A percentile compares a stretch with the other conserved stretches of the same genome.
Evolutionary conservation across 2,888 invertebrate genomes (phyloP).

Genomic region (Zygaena filipendulae): DNA sequence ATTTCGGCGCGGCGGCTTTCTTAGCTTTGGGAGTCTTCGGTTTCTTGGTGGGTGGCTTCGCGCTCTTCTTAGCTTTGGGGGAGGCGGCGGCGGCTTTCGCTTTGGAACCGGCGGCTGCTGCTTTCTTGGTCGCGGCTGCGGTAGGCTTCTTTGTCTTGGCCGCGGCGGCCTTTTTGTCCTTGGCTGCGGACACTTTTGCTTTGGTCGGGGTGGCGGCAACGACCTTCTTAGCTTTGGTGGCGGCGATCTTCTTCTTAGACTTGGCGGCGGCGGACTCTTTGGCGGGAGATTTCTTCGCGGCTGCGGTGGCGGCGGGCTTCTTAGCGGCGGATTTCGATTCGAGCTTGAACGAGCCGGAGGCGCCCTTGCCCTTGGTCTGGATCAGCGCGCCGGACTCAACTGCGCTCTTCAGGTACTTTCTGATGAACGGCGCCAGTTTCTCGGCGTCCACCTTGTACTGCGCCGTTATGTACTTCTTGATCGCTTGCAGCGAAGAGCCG

Average conservation of each 20-base stretch:
- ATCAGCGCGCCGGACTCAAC: constrained; percentile 59
- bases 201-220: too few species aligned
- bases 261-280: constrained; percentile 15
- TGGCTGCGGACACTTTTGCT: constrained; percentile 18
- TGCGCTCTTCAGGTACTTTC: too few species aligned
- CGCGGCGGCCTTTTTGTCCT: constrained; percentile 24
- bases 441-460: constrained; percentile 70
- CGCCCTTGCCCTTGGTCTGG: constrained; percentile 67
- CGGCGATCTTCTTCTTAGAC: constrained; percentile 14
- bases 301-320: constrained; percentile 16
- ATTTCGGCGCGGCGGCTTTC: constrained; percentile 24
- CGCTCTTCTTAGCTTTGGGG: constrained; percentile 33
- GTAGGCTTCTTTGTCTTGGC: constrained; percentile 24
- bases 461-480: constrained; percentile 72
- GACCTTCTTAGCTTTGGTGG: too few species aligned
- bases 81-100: constrained; percentile 21
- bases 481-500: too few species aligned
- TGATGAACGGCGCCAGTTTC: constrained; percentile 68
- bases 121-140: constrained; percentile 15
- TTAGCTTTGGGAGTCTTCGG: constrained; percentile 42
- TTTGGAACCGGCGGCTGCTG: constrained; percentile 18
- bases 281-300: constrained; percentile 24
- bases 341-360: constrained; percentile 52
- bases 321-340: constrained; percentile 26
- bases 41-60: constrained; percentile 35